These are phyloP conservation scores for Hylaeus anthracinus DNA, from an alignment of 1,140 invertebrate genomes.

Conservation along the genomic window DNA sequence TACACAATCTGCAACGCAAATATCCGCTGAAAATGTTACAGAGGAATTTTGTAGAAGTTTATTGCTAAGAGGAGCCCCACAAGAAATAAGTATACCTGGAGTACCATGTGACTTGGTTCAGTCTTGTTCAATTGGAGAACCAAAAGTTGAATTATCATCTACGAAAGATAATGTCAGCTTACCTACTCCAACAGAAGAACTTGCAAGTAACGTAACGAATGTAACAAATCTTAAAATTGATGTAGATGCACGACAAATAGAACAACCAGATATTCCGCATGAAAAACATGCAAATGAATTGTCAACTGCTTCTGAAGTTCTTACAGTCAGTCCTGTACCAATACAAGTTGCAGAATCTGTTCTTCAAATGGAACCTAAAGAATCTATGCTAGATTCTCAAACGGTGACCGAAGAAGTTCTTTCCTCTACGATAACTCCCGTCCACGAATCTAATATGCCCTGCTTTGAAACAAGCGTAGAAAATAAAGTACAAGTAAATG, in stretches of 20 bases:
- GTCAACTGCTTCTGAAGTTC: conserved; percentile 48
- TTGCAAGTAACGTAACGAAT: not conserved
- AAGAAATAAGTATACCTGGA: not conserved
- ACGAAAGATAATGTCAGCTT: conserved; percentile 3
- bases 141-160: not conserved
- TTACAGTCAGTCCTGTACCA: conserved; percentile 67
- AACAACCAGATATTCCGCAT: not conserved
- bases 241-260: not conserved
- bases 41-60: not conserved
- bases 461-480: conserved; percentile 53
- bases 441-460: conserved; percentile 81
- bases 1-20: not conserved
- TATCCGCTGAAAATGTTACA: conserved; percentile 3
- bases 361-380: conserved; percentile 73
- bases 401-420: conserved; percentile 68
- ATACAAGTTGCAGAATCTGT: conserved; percentile 79
- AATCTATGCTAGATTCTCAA: conserved; percentile 69
- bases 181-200: not conserved
- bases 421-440: conserved; percentile 68
- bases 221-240: conserved; percentile 8
- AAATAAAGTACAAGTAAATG: conserved; percentile 37
- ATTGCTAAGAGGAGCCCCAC: conserved; percentile 1
- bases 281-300: conserved; percentile 49
- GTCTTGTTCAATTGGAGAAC: conserved; percentile 16
- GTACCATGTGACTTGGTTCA: not conserved